Percentiles rank a stretch among this genome's conserved stretches.
These are phyloP conservation scores for Trissolcus basalis DNA, from an alignment of 1,140 invertebrate genomes.

Conservation along the genomic window DNA sequence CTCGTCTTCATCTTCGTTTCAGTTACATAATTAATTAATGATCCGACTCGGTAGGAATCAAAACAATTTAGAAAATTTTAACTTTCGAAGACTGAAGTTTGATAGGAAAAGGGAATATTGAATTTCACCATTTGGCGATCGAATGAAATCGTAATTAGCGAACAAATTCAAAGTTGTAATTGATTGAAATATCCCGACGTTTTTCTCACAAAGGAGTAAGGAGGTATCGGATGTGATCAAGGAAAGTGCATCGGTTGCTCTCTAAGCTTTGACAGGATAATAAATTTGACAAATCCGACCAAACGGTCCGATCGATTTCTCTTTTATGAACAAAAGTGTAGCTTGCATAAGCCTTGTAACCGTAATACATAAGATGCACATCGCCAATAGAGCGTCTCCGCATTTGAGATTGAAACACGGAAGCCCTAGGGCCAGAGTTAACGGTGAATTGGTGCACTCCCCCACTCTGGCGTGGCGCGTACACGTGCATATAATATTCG, in stretches of 20 bases:
- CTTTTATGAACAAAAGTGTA: constrained; percentile 28
- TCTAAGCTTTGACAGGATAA: constrained; percentile 16
- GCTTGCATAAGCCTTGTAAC: constrained; percentile 57
- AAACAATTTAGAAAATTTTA: too few species aligned
- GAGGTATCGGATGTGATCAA: constrained; percentile 2
- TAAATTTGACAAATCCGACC: constrained; percentile 41
- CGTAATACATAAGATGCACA: constrained; percentile 61
- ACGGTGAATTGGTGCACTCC: constrained; percentile 71
- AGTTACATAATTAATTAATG: too few species aligned
- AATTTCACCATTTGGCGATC: background rate
- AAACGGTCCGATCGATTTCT: constrained; percentile 48
- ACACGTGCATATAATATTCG: constrained; percentile 40
- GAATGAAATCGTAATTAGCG: background rate
- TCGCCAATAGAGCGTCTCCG: constrained; percentile 51
- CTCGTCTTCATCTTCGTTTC: too few species aligned
- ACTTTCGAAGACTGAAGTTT: too few species aligned
- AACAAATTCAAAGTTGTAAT: constrained; percentile 14
- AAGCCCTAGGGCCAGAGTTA: constrained; percentile 70
- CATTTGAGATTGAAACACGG: constrained; percentile 67
- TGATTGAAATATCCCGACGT: constrained; percentile 2
- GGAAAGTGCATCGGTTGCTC: constrained; percentile 8
- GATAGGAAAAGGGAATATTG: too few species aligned
- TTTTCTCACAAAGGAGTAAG: background rate
- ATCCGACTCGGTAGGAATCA: too few species aligned
- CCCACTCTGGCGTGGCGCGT: constrained; percentile 32